Base-by-base conservation (phyloP, 1,140 invertebrate species). In the Grapholita molesta region DNA sequence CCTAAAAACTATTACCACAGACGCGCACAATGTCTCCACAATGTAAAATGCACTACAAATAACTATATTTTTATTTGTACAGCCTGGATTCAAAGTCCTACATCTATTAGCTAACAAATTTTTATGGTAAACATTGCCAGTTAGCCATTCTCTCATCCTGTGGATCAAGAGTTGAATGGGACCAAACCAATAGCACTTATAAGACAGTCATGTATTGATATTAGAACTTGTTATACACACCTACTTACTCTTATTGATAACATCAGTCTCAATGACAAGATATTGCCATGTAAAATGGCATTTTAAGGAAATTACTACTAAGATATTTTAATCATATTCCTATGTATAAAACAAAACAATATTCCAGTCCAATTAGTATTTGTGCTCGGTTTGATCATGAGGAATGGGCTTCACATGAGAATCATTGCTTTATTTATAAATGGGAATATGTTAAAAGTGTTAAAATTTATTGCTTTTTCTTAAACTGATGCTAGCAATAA, bases 1-100 rank as follows among this genome's bases (percentile, higher is more conserved):
- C 77, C 86, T 85, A 90, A 86, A 80, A 77, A 80, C 79, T 88
- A 88, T 85, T 72, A 86, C 82, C 82, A 87, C 81, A 82, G 79
- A 88, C 75, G 71, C 82, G 77, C 83, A 88, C 79, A 81, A 86
- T 86, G 76, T 75, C 72, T 82, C 73, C 83, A 86, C 82, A 83
- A 89, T 86, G 84, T 88, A 85, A 88, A 88, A 84, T 88, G 84
- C 81, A 88, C 87, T 90, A 90, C 87, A 83, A 88, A 85, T 88
- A 86, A 89, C 85, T 89, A 88, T 74, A 84, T 86, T 83, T 81
- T 81, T 82, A 85, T 89, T 89, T 91, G 82, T 91, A 89, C 86
- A 89, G 87, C 84, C 83, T 80, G 84, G 73, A 89, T 88, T 90
- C 77, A 86, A 88, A 89, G 72, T 86, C 79, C 88, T 90, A 90